phyloP scores from a whole-genome alignment of 2,113 vertebrate species.

The Eulacestoma nigropectus region DNA sequence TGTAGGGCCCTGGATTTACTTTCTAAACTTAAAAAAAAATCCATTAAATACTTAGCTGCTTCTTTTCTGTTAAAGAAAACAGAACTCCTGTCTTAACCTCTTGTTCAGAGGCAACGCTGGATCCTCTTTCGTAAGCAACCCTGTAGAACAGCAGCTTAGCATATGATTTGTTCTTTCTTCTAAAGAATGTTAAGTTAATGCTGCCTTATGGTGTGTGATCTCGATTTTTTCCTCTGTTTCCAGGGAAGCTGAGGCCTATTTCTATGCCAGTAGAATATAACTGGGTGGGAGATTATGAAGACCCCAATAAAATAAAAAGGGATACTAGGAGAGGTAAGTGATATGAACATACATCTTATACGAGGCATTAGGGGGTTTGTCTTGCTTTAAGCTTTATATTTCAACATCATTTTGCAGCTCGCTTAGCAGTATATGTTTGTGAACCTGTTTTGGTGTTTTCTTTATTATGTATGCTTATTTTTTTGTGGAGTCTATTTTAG shows the following conservation, averaged over 20 bases:
- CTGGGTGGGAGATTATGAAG: conserved; percentile 98
- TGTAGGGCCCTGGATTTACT: background rate
- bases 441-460: background rate
- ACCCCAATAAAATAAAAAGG: conserved; percentile 94
- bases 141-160: background rate
- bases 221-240: conserved; percentile 71
- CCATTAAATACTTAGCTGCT: background rate
- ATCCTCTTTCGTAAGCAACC: background rate
- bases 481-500: background rate
- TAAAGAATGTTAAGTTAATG: background rate
- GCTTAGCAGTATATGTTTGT: background rate
- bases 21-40: background rate
- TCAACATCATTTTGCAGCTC: background rate
- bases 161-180: background rate
- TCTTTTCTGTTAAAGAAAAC: background rate
- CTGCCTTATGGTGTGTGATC: background rate
- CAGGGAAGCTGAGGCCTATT: conserved; percentile 93
- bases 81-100: background rate
- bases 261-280: conserved; percentile 99
- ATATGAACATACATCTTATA: conserved; percentile 4
- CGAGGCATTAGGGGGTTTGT: background rate
- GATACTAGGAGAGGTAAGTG: conserved; percentile 97
- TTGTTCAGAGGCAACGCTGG: background rate
- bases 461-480: background rate
- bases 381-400: background rate